phyloP scores from a whole-genome alignment of 2,888 invertebrate species.

The Tenthredo mesomela region DNA sequence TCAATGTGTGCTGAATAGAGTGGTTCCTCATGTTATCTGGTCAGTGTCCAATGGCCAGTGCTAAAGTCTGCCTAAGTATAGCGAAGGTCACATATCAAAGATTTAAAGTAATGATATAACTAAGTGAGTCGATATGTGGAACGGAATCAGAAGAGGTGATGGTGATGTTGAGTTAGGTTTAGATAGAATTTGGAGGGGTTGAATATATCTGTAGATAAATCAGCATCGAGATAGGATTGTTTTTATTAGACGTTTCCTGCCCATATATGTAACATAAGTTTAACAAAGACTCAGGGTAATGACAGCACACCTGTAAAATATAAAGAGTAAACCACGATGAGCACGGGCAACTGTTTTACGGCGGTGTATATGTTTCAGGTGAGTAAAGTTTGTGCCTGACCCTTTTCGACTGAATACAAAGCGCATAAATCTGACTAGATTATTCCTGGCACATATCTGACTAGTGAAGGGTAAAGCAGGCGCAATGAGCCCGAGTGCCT shows the following conservation, averaged over 20 bases:
- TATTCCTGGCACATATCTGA: conserved; percentile 1
- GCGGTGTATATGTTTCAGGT: conserved; percentile 25
- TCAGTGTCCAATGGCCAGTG: neutral
- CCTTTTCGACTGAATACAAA: conserved; percentile 13
- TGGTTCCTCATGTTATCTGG: conserved; percentile 4
- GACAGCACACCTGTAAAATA: neutral
- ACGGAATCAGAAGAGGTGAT: neutral
- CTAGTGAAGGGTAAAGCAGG: neutral
- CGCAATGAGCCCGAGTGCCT: conserved; percentile 7
- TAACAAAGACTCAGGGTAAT: conserved; percentile 1
- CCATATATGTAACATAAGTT: neutral
- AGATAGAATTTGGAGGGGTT: neutral
- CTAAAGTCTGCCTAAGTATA: neutral
- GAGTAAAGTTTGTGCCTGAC: conserved; percentile 29
- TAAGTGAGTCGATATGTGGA: neutral
- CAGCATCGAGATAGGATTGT: neutral
- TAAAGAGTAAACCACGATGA: neutral
- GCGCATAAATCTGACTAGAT: conserved; percentile 12
- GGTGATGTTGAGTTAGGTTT: neutral
- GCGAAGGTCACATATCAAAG: neutral
- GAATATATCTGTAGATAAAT: neutral
- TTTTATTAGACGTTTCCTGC: neutral
- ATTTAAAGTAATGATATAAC: neutral
- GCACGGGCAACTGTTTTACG: neutral
- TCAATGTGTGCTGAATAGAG: conserved; percentile 11